Conservation (phyloP, 2,888 invertebrate genomes). For the Pachymerium ferrugineum region DNA sequence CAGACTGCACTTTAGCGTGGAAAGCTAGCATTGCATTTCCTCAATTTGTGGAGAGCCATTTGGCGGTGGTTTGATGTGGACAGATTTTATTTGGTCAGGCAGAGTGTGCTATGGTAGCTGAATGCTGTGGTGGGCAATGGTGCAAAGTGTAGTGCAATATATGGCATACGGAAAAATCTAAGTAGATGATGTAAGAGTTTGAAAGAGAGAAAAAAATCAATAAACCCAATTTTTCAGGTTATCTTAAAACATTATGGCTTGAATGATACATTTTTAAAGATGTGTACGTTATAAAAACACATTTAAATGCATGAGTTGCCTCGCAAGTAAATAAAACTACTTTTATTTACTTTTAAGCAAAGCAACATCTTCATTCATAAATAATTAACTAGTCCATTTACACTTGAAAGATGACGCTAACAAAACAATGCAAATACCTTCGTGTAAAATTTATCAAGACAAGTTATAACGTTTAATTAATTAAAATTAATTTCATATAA, state of each 20-base stretch:
- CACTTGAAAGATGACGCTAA: too few relatives aligned
- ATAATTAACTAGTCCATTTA: too few relatives aligned
- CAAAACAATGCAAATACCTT: too few relatives aligned
- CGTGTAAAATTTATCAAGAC: too few relatives aligned
- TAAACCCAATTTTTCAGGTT: not conserved
- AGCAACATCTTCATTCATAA: too few relatives aligned
- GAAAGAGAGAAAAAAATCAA: constrained; percentile 8
- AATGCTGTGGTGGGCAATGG: constrained; percentile 2
- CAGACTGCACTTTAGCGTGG: constrained; percentile 13
- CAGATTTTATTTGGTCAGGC: constrained; percentile 13
- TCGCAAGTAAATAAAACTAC: too few relatives aligned
- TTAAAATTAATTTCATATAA: too few relatives aligned
- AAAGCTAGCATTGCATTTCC: constrained; percentile 13
- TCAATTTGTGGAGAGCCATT: constrained; percentile 4
- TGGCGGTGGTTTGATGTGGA: not conserved
- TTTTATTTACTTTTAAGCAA: too few relatives aligned
- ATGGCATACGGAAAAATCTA: not conserved
- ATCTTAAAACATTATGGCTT: not conserved
- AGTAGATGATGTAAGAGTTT: constrained; percentile 2
- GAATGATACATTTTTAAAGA: too few relatives aligned
- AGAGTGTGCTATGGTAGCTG: not conserved
- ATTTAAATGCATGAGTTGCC: too few relatives aligned
- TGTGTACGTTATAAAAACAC: too few relatives aligned
- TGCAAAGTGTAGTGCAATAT: constrained; percentile 8
- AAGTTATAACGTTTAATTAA: too few relatives aligned